These are phyloP conservation scores for Hyla sarda DNA, from an alignment of 2,113 vertebrate genomes.

Conservation along the genomic window DNA sequence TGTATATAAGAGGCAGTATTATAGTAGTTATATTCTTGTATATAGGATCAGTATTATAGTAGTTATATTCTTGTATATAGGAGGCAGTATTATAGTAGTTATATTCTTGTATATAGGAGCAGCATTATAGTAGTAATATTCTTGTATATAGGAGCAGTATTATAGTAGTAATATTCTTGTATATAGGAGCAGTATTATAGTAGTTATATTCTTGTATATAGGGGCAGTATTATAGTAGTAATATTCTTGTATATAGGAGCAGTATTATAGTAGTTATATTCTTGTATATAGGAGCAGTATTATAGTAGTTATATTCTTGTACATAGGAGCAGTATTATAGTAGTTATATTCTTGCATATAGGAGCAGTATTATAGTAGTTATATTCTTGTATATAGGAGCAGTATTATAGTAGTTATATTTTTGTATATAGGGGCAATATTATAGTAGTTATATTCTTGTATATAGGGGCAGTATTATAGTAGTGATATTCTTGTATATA, in stretches of 20 bases:
- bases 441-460: slow-evolving; percentile 7
- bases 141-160: neutral
- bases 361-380: too few relatives aligned
- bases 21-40: too few relatives aligned
- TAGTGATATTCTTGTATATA: neutral
- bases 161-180: neutral
- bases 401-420: too few relatives aligned
- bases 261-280: slow-evolving; percentile 9
- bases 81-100: neutral
- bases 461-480: slow-evolving; percentile 7
- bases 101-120: neutral
- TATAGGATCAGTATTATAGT: neutral
- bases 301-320: slow-evolving; percentile 9
- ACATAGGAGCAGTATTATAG: neutral
- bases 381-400: too few relatives aligned
- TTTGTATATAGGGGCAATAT: neutral
- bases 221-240: slow-evolving; percentile 1
- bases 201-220: slow-evolving; percentile 2
- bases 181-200: neutral
- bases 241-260: neutral
- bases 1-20: too few relatives aligned
- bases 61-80: neutral
- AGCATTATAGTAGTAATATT: neutral
- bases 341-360: too few relatives aligned
- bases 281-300: neutral